phyloP scores from a whole-genome alignment of 53 echinoderm and acorn worm species.

The Henricia sp. region DNA sequence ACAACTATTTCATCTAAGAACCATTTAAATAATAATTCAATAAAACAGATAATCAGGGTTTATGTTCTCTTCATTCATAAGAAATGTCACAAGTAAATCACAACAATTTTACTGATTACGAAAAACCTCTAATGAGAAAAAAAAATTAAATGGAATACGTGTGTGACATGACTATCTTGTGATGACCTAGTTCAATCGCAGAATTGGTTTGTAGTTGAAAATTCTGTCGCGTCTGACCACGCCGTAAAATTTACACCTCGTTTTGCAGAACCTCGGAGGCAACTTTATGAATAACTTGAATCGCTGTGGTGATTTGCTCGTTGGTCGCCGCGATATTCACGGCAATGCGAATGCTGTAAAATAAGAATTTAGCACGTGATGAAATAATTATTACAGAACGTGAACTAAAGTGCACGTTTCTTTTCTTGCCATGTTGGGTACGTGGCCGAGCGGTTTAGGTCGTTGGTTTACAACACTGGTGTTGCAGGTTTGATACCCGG shows the following conservation, averaged over 20 bases:
- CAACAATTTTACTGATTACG: neutral
- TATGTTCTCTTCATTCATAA: too few species aligned
- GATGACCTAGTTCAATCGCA: neutral
- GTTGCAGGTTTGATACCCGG: too few species aligned
- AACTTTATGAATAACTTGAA: constrained; percentile 66
- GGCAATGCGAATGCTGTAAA: constrained; percentile 83
- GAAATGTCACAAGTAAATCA: neutral
- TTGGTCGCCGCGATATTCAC: constrained; percentile 76
- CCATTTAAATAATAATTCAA: too few species aligned
- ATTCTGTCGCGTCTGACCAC: neutral
- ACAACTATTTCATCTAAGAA: too few species aligned
- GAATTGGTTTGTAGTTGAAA: neutral
- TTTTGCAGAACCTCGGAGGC: constrained; percentile 61
- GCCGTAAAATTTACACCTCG: neutral
- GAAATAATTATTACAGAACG: too few species aligned
- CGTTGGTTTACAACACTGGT: too few species aligned
- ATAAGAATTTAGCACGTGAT: too few species aligned
- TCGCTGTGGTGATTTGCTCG: constrained; percentile 69
- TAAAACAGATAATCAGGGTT: too few species aligned
- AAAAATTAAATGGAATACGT: neutral
- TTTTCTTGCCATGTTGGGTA: too few species aligned
- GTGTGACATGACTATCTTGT: neutral
- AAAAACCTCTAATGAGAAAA: neutral
- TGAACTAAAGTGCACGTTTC: too few species aligned
- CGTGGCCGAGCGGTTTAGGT: too few species aligned